Evolutionary conservation across 2,888 invertebrate genomes (phyloP), one percentile per base, ranked within the genome.

Genomic region (Notocelia uddmanniana): DNA sequence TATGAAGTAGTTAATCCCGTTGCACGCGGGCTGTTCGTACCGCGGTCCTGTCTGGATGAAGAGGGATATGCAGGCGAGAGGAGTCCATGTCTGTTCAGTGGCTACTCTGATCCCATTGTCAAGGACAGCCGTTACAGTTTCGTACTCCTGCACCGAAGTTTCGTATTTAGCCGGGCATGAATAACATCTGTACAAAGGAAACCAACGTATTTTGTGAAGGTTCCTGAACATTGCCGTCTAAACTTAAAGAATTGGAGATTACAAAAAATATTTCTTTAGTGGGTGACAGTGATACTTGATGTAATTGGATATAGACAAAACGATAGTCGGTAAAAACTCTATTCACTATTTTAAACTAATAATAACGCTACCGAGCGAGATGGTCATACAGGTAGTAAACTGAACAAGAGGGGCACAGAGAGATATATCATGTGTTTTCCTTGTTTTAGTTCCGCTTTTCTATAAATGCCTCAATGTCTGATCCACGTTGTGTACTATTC

Each of bases 1-100:
- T 21, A 93, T 81, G 68, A 92, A 86, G 76, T 92, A 87, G 0
- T 88, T 81, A 18, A 92, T 81, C 1, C 93, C 93, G 74, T 92
- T 87, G 68, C 84, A 60, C 83, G 73, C 75, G 76, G 1, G 74
- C 41, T 0, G 78, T 76, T 93, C 93, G 74, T 81, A 90, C 11
- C 90, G 80, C 0, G 93, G 74, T 1, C 93, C 93, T 0, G 83
- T 86, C 69, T 87, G 82, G 3, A 86, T 78, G 58, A 84, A 81
- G 1, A 92, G 75, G 3, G 86, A 79, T 26, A 89, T 74, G 68
- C 87, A 86, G 2, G 85, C 79, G 9, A 89, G 23, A 0, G 85
- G 81, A 0, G 84, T 79, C 1, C 64, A 21, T 0, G 79, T 80
- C 72, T 79, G 76, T 69, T 90, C 87, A 0, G 88, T 87, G 0